These are phyloP conservation scores for Tetranychus truncatus DNA, from an alignment of 2,888 invertebrate species.

Conservation along the genomic window DNA sequence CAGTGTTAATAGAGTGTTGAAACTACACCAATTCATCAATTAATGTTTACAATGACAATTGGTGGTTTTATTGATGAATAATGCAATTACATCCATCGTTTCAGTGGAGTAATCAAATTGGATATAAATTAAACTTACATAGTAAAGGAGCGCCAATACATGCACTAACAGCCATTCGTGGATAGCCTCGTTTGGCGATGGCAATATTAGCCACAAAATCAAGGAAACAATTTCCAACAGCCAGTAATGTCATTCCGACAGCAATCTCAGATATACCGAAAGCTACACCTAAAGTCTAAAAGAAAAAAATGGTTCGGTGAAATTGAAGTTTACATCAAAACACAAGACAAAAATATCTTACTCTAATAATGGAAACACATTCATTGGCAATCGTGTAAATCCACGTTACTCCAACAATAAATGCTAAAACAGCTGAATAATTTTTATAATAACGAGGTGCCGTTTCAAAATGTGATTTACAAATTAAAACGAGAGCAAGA, in stretches of 20 bases:
- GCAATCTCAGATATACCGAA: slow-evolving; percentile 35
- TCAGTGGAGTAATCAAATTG: background rate
- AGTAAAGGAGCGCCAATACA: slow-evolving; percentile 39
- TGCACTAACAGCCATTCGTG: slow-evolving; percentile 38
- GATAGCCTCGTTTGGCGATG: slow-evolving; percentile 37
- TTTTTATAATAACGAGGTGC: slow-evolving; percentile 24
- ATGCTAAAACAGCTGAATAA: slow-evolving; percentile 32
- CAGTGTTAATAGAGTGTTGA: no score
- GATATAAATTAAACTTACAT: background rate
- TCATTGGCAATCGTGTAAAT: slow-evolving; percentile 38
- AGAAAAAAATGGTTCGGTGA: background rate
- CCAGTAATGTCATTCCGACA: slow-evolving; percentile 37
- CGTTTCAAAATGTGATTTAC: slow-evolving; percentile 19
- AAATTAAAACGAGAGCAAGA: slow-evolving; percentile 17
- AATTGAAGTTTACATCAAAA: background rate
- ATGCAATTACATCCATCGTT: background rate
- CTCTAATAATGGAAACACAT: slow-evolving; percentile 33
- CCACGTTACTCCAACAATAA: slow-evolving; percentile 37
- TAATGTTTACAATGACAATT: no score
- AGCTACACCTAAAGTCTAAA: slow-evolving; percentile 32
- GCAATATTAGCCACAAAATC: slow-evolving; percentile 37
- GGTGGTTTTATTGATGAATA: background rate
- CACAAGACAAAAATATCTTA: slow-evolving; percentile 29
- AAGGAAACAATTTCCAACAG: slow-evolving; percentile 38
- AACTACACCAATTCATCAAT: no score